A percentile compares a stretch with the other conserved stretches of the same genome.
These are phyloP conservation scores for Eidolon dupreanum DNA, from an alignment of 2,797 vertebrate genomes.

Conservation along the genomic window DNA sequence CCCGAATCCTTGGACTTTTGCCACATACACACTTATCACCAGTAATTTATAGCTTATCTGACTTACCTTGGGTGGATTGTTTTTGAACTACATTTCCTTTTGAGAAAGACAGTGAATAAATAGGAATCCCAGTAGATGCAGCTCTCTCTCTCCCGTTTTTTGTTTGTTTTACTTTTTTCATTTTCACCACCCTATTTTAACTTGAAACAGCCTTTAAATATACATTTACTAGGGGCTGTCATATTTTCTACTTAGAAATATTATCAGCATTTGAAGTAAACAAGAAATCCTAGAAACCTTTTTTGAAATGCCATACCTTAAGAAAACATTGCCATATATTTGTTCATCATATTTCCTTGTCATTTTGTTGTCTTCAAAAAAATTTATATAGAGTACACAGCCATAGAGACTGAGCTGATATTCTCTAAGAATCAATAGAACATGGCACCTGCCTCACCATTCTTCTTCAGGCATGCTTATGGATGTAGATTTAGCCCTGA, in stretches of 20 bases:
- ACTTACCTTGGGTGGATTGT: not conserved
- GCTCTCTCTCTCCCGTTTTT: not conserved
- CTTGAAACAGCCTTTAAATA: not conserved
- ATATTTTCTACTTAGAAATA: not conserved
- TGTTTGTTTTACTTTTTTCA: not conserved
- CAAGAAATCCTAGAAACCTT: not conserved
- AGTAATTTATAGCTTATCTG: not conserved
- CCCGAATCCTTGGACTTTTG: not conserved
- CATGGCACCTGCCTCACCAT: not conserved
- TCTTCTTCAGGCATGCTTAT: not conserved
- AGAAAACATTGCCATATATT: not conserved
- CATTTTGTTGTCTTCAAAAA: not conserved
- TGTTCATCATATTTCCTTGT: not conserved
- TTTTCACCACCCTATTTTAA: not conserved
- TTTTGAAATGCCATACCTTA: not conserved
- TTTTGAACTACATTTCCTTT: not conserved
- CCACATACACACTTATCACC: not conserved
- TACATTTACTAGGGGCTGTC: not conserved
- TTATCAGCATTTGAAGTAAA: not conserved
- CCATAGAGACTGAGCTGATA: not conserved
- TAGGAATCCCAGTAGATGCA: not conserved
- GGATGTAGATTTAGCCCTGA: not conserved
- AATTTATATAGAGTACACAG: not conserved
- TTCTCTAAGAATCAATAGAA: not conserved
- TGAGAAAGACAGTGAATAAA: not conserved